Evolutionary conservation across 2,888 invertebrate genomes (phyloP), one percentile per base, ranked within the genome.

Genomic region (Nomada lathburiana): DNA sequence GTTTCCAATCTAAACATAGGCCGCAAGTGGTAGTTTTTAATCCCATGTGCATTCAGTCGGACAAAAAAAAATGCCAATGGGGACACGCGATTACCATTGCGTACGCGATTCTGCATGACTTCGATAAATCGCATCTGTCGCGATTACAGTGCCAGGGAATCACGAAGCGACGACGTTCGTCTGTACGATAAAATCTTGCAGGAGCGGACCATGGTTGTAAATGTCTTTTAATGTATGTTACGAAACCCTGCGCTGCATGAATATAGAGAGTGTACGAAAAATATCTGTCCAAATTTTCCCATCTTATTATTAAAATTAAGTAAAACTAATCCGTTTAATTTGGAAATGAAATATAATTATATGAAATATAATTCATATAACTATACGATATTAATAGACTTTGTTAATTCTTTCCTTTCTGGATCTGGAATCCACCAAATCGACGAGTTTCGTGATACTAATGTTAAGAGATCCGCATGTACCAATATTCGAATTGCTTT

Each of bases 1-100:
- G 18, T 59, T 11, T 44, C 4, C 57, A 59, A n/a, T 16, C 26
- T 47, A 55, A 57, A 42, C 26, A 18, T 44, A 26, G 36, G 4
- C n/a, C 16, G 29, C 2, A 10, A 23, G 18, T 10, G 7, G 23
- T 7, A 10, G 16, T 36, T 53, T 68, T 57, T 55, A 55, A 57
- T 57, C 55, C 42, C 55, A 3, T 7, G n/a, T 20, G 23, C 23
- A 13, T 18, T 55, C 23, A 10, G 2, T 67, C 7, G 42, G 20
- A n/a, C 18, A 18, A 20, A 20, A 44, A 57, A 57, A 57, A 69
- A 23, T 69, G 44, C n/a, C 57, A 44, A 69, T 59, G 47, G 47
- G 11, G 69, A 26, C 16, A 26, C 2, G 44, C 26, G 47, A 70
- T 59, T 70, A 18, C 59, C 2, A 0, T 9, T 26, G 44, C n/a